phyloP scores from a whole-genome alignment of 2,888 invertebrate genomes.

The Andrena camellia region DNA sequence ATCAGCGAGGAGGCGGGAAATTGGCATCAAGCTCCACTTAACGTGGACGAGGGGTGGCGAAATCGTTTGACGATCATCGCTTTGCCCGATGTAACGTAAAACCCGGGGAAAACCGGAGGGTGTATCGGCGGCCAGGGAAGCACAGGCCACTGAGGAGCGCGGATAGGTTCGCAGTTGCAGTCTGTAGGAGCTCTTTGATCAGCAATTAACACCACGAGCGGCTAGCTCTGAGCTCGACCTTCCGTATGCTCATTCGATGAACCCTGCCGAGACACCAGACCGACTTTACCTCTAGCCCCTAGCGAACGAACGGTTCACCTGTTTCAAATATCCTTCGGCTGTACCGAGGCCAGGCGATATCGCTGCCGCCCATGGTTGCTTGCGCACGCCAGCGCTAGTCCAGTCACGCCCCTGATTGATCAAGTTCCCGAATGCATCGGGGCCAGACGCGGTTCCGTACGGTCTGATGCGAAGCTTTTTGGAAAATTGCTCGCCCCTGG shows the following conservation, averaged over 20 bases:
- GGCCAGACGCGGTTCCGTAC: constrained; percentile 12
- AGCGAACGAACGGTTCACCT: constrained; percentile 43
- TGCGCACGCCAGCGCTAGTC: constrained; percentile 36
- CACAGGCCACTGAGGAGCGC: constrained; percentile 22
- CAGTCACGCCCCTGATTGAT: constrained; percentile 60
- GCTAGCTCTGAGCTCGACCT: constrained; percentile 60
- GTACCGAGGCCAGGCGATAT: constrained; percentile 8
- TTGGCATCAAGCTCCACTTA: neutral
- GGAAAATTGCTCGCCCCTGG: constrained; percentile 45
- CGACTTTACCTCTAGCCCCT: constrained; percentile 44
- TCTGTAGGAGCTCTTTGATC: constrained; percentile 72
- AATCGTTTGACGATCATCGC: constrained; percentile 71
- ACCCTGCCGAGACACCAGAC: constrained; percentile 46
- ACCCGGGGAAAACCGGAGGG: constrained; percentile 61
- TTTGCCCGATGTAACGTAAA: constrained; percentile 66
- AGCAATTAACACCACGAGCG: constrained; percentile 77
- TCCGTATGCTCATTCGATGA: constrained; percentile 66
- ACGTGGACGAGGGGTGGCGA: constrained; percentile 49
- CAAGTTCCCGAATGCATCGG: constrained; percentile 49
- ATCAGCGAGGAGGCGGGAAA: neutral
- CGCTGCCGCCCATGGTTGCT: neutral
- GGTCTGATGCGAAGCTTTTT: constrained; percentile 42
- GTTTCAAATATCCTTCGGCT: constrained; percentile 50
- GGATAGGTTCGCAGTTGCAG: constrained; percentile 38
- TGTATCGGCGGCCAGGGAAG: constrained; percentile 21